Evolutionary conservation across 2,113 vertebrate species (phyloP).

Genomic region (Strix aluco): DNA sequence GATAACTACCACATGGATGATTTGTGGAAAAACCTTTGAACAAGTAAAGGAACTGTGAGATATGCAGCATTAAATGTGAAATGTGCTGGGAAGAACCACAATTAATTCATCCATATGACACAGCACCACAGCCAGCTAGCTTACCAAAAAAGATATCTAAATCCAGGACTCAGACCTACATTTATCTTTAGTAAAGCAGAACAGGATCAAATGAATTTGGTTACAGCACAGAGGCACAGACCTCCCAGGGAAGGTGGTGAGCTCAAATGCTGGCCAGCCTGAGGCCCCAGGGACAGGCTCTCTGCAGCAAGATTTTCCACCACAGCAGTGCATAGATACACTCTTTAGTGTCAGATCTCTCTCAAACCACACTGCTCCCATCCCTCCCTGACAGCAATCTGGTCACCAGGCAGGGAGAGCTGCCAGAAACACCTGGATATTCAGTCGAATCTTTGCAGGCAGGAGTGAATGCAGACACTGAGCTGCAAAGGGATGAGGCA

Average conservation of each 20-base stretch:
- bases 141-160: not conserved
- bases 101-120: not conserved
- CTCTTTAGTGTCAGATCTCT: not conserved
- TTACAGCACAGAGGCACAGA: not conserved
- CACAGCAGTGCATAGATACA: not conserved
- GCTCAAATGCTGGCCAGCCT: fast-evolving
- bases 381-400: not conserved
- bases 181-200: not conserved
- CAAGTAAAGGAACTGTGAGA: not conserved
- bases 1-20: not conserved
- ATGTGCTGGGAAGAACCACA: not conserved
- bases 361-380: not conserved
- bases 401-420: not conserved
- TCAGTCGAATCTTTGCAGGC: not conserved
- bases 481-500: not conserved
- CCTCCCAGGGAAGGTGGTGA: not conserved
- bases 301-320: not conserved
- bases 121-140: not conserved
- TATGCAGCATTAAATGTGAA: not conserved
- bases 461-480: not conserved
- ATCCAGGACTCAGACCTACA: not conserved
- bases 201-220: not conserved
- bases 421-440: not conserved
- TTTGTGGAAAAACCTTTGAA: not conserved
- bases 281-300: not conserved